Base-by-base conservation (phyloP, 2,797 vertebrate species). In the Cyprinella venusta region DNA sequence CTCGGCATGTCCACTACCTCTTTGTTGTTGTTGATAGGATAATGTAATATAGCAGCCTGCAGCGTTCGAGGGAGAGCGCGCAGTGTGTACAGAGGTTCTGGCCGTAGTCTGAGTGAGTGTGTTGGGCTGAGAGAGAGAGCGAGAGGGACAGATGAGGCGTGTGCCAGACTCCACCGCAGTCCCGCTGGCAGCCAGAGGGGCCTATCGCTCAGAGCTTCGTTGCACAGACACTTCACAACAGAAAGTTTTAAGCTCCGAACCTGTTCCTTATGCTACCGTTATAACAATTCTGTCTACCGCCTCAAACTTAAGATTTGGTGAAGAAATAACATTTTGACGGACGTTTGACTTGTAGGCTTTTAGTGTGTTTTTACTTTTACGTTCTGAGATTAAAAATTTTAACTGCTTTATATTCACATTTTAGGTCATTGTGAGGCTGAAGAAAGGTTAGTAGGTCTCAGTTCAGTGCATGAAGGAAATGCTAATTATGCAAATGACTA, bases 121-220 rank as follows among this genome's bases (percentile, higher is more conserved):
- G 64, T 70, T 48, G 71, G 71, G 42, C 78, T 63, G 67, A 56
- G 80, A 79, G 80, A 79, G 69, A 76, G 65, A 33, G 65, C 15
- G 42, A 82, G 68, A 85, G 80, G 65, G 77, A 69, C 21, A 45
- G 79, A 36, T 69, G 7, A 81, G 78, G 61, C 45, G 45, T 88
- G 86, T 86, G 83, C 56, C 71, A 85, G 85, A 76, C 80, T 85
- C 56, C 77, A 83, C 67, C 38, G 24, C 83, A 85, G 69, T 76
- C 67, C 70, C n/a, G 42, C 76, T 85, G 77, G 74, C 85, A 88
- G 79, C 83, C 52, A 56, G 81, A 87, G 45, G 52, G 72, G 36
- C 78, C 85, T 81, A 68, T 84, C 74, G 71, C 26, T 79, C 10
- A 30, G 64, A 70, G 72, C 80, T 45, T 48, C 16, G 19, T 65